These are phyloP conservation scores for Sphinx pinastri DNA, from an alignment of 2,888 invertebrate species.

Conservation along the genomic window DNA sequence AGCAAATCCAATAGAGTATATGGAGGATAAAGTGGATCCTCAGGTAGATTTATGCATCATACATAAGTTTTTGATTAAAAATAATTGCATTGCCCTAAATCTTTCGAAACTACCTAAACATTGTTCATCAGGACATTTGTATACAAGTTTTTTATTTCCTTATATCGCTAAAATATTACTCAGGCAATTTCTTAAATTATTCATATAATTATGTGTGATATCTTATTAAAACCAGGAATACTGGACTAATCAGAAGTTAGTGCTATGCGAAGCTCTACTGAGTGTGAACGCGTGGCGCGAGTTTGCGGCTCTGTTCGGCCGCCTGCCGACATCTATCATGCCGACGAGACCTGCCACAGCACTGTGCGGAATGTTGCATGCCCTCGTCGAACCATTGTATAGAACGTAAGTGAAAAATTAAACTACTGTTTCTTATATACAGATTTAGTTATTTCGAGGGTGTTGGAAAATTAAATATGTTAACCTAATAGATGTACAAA, in stretches of 20 bases:
- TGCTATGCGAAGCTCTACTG: conserved; percentile 94
- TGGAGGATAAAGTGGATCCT: conserved; percentile 88
- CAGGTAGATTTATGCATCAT: conserved; percentile 73
- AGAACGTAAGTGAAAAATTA: conserved; percentile 80
- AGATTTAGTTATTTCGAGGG: too few species aligned
- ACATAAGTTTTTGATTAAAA: background rate
- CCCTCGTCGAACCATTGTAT: conserved; percentile 94
- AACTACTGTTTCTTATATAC: background rate
- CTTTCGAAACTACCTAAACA: background rate
- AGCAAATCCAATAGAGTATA: conserved; percentile 87
- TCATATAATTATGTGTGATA: background rate
- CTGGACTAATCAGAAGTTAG: conserved; percentile 95
- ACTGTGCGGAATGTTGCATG: conserved; percentile 91
- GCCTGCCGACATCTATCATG: conserved; percentile 92
- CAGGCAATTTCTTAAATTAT: background rate
- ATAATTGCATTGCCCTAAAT: too few species aligned
- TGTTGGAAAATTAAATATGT: too few species aligned
- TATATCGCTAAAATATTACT: too few species aligned
- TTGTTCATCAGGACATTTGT: too few species aligned
- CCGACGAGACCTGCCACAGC: conserved; percentile 91
- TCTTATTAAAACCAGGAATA: conserved; percentile 61
- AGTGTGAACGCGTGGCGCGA: conserved; percentile 96
- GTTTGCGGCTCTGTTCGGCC: conserved; percentile 90
- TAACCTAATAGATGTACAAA: too few species aligned
- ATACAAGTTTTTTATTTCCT: too few species aligned